A percentile compares a stretch with the other conserved stretches of the same genome.
These are phyloP conservation scores for Poicephalus meyeri DNA, from an alignment of 2,113 vertebrate genomes.

Conservation along the genomic window DNA sequence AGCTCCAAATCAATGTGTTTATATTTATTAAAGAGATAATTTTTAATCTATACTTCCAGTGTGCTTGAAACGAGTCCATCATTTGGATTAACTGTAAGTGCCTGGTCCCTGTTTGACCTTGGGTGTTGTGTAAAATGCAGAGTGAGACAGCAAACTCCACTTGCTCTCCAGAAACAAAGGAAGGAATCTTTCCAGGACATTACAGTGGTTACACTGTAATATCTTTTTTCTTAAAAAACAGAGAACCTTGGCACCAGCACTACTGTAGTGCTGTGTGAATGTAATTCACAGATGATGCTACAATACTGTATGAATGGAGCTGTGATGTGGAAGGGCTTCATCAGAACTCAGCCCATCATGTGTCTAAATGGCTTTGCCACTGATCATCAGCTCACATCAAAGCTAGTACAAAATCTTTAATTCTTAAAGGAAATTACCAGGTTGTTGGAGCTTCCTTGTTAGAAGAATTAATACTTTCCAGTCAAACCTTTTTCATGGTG, in stretches of 20 bases:
- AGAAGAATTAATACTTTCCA: background rate
- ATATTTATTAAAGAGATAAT: background rate
- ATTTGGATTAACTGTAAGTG: background rate
- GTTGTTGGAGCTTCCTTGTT: background rate
- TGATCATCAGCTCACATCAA: background rate
- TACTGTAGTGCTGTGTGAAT: background rate
- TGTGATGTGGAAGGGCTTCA: background rate
- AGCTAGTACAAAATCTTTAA: background rate
- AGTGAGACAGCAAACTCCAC: background rate
- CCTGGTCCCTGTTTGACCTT: background rate
- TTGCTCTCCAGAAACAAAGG: slow-evolving; percentile 19
- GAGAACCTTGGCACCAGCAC: background rate
- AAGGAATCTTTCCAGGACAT: slow-evolving; percentile 16
- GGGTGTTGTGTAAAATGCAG: background rate
- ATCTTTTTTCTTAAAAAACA: slow-evolving; percentile 11
- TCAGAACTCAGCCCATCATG: background rate
- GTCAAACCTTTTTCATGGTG: background rate
- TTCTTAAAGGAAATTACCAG: background rate
- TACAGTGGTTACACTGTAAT: slow-evolving; percentile 21
- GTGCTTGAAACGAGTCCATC: background rate
- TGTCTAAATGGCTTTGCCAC: background rate
- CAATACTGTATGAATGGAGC: slow-evolving; percentile 6
- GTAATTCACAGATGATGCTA: slow-evolving; percentile 2
- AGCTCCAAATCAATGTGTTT: background rate
- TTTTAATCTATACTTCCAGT: background rate